Evolutionary conservation across 2,113 vertebrate genomes (phyloP), one percentile per base, ranked within the genome.

Genomic region (Platysteira castanea): DNA sequence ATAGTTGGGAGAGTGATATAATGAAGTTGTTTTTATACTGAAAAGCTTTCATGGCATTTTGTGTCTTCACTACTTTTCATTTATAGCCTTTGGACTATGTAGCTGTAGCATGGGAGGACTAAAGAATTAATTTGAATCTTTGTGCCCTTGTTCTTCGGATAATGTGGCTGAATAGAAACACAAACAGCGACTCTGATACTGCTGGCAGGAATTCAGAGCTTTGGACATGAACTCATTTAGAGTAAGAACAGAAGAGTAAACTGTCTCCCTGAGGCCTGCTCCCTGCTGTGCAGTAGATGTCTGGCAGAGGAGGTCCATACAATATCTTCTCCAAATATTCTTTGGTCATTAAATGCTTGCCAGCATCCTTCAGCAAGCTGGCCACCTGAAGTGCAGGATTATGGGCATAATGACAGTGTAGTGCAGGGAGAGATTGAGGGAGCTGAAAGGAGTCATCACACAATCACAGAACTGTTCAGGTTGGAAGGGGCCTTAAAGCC

Each of bases 211-310:
- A 77, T 91, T 91, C 94, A 96, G 81, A 67, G 35, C 47, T 93
- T 91, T 94, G 84, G 92, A 90, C 79, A 52, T 73, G 85, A 96
- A 94, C 94, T 95, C 88, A 85, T 90, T 95, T 94, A 94, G 90
- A 73, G n/a, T 85, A 90, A 84, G 95, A 93, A 90, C 82, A 83
- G 87, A 94, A 93, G 94, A 94, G 71, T 80, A 85, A 96, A 83
- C 95, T 92, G 63, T 83, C 76, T 90, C 78, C 67, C 78, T 76
- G 82, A 76, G 79, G 71, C n/a, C 63, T 83, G 46, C 80, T 93
- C 85, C 95, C 94, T 93, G 96, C 94, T 94, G 92, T 74, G 90
- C 71, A 33, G 49, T 83, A 90, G 90, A 86, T 85, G 41, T 60
- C 85, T 93, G 94, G 59, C 79, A 82, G 69, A 93, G 88, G 76